Evolutionary conservation across 2,888 invertebrate genomes (phyloP).

Genomic region (Gasteruption jaculator): DNA sequence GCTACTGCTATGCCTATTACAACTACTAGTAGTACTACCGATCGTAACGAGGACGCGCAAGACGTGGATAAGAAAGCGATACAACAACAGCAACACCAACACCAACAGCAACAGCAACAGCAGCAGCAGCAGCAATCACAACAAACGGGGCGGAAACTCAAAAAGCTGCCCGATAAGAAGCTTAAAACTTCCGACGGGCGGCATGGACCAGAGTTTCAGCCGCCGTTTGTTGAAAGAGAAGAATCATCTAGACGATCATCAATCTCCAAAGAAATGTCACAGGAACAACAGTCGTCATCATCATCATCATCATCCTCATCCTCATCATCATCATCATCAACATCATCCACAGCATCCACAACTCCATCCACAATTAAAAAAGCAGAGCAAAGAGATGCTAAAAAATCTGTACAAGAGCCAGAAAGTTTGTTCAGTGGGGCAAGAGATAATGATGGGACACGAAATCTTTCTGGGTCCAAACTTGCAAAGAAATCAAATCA

Average conservation of each 20-base stretch:
- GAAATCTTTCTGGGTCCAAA: slow-evolving; percentile 47
- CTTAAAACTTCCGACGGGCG: slow-evolving; percentile 80
- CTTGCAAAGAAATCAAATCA: slow-evolving; percentile 41
- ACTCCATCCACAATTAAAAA: slow-evolving; percentile 29
- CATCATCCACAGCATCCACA: slow-evolving; percentile 43
- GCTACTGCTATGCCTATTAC: slow-evolving; percentile 19
- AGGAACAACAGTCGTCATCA: slow-evolving; percentile 43
- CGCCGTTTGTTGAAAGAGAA: slow-evolving; percentile 69
- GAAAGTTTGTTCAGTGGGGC: slow-evolving; percentile 46
- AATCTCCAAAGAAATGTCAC: slow-evolving; percentile 43
- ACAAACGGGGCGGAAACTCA: slow-evolving; percentile 54
- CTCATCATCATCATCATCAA: slow-evolving; percentile 46
- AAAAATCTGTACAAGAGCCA: slow-evolving; percentile 22
- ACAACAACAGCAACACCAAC: slow-evolving; percentile 35
- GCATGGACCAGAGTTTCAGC: slow-evolving; percentile 68
- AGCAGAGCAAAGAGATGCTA: slow-evolving; percentile 30
- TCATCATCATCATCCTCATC: slow-evolving; percentile 54
- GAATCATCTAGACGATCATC: slow-evolving; percentile 56
- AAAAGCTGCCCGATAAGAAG: slow-evolving; percentile 75
- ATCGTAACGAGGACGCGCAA: slow-evolving; percentile 20
- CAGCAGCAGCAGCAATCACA: slow-evolving; percentile 26
- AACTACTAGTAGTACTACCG: slow-evolving; percentile 11
- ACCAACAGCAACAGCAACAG: slow-evolving; percentile 24
- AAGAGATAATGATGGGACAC: slow-evolving; percentile 51
- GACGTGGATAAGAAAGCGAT: slow-evolving; percentile 34